Base-by-base conservation (phyloP, 2,113 vertebrate genomes). In the Hystrix cristata region DNA sequence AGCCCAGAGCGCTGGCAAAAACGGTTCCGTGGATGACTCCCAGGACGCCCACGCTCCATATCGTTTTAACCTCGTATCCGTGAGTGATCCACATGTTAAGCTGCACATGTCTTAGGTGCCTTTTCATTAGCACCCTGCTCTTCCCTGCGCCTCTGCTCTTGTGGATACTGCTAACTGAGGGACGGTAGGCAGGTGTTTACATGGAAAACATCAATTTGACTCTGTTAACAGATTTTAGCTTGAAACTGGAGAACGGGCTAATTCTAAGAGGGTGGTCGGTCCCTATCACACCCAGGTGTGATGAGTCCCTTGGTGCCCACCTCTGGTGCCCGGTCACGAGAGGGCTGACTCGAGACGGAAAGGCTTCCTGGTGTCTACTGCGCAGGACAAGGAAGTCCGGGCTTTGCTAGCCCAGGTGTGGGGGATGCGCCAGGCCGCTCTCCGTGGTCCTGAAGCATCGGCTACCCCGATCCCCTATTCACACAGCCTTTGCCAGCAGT, bases 1-100 rank as follows among this genome's bases (percentile, higher is more conserved):
- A 91, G 76, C 97, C 94, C 85, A 69, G 72, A 72, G 95, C 25
- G 4, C 25, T 62, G 62, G 94, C 91, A 69, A 65, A 90, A 55
- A 94, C 67, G 79, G 85, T 96, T 5, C 15, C 48, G 51, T 23
- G 53, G 5, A 1, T 0, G 81, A 15, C 34, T 23, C 57, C 72
- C 18, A 6, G 8, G 0, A 5, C 1, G 31, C 34, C 62, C 64
- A 2, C 7, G 1, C 48, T 43, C 29, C 21, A 9, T 11, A 7
- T 43, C 5, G 46, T 29, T 13, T 19, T 7, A 25, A 0, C 15
- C 15, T 0, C 46, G 48, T 1, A 1, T 7, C 2, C 48, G 1
- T 0, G 18, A 69, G 65, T 11, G 53, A 23, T 6, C 4, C 29
- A 38, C 11, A 7, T 7, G 18, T 13, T 7, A 29, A 29, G 29